Percentiles rank a stretch among this genome's conserved stretches.
phyloP scores from a whole-genome alignment of 2,113 vertebrate species.

The Myotis lucifugus region DNA sequence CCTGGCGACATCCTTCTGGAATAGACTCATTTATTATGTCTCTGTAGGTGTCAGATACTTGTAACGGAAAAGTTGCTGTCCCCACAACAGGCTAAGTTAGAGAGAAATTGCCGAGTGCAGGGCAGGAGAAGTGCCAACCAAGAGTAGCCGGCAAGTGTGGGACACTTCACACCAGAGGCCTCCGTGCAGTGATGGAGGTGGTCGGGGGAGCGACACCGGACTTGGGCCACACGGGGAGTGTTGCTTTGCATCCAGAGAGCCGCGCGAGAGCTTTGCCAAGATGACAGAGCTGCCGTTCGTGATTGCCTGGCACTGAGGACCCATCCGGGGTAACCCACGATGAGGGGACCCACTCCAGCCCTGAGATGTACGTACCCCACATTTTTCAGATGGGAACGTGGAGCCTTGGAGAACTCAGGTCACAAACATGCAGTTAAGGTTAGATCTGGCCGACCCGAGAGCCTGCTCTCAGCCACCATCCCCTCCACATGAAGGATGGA shows the following conservation, averaged over 20 bases:
- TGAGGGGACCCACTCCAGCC: not conserved
- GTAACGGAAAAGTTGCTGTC: not conserved
- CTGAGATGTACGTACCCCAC: not conserved
- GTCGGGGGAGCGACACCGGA: not conserved
- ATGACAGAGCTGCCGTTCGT: accelerated
- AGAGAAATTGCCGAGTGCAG: not conserved
- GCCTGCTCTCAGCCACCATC: not conserved
- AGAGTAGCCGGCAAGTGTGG: not conserved
- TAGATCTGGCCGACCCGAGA: not conserved
- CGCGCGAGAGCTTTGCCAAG: not conserved
- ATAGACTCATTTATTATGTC: not conserved
- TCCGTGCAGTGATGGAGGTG: not conserved
- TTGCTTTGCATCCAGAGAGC: not conserved
- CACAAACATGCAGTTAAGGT: not conserved
- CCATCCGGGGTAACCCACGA: not conserved
- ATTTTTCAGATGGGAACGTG: not conserved
- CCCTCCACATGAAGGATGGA: not conserved
- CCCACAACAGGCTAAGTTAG: not conserved
- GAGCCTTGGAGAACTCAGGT: not conserved
- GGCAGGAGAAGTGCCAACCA: not conserved
- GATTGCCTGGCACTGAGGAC: not conserved
- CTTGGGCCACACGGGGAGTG: not conserved
- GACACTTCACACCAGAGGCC: not conserved
- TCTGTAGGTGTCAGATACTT: not conserved
- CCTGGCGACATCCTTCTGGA: not conserved